Conservation (phyloP, 2,797 vertebrate species). For the Acanthopagrus latus region DNA sequence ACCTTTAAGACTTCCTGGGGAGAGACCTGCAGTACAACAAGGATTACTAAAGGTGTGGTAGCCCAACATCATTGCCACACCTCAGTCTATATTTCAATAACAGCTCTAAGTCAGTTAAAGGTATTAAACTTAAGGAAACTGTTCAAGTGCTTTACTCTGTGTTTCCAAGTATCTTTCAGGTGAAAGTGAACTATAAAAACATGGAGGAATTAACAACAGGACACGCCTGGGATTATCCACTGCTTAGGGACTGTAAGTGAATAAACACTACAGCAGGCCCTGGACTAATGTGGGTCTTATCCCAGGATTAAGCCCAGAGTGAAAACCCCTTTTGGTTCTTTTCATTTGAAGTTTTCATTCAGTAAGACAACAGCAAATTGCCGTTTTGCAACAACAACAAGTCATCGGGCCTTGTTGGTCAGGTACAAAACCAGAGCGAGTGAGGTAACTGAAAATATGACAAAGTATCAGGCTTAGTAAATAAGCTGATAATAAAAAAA, state of each 20-base stretch:
- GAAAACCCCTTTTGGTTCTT: slow-evolving; percentile 36
- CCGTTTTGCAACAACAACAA: slow-evolving; percentile 18
- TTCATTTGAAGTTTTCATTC: slow-evolving; percentile 30
- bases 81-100: not conserved
- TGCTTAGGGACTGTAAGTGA: not conserved
- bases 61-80: not conserved
- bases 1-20: slow-evolving; percentile 17
- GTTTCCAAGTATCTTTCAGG: not conserved
- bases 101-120: not conserved
- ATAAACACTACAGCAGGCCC: not conserved
- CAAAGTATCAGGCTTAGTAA: slow-evolving; percentile 11
- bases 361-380: slow-evolving; percentile 62
- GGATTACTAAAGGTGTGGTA: too few species aligned
- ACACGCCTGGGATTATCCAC: not conserved
- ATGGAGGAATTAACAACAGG: not conserved
- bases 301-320: slow-evolving; percentile 5
- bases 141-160: not conserved
- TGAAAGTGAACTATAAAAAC: not conserved
- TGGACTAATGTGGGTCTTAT: not conserved
- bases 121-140: not conserved
- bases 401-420: not conserved
- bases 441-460: slow-evolving; percentile 52
- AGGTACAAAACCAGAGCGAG: slow-evolving; percentile 36
- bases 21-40: too few species aligned
- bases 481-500: slow-evolving; percentile 37